Percentiles rank a stretch among this genome's conserved stretches.
These are phyloP conservation scores for Astreopora myriophthalma DNA, from an alignment of 64 coral and sea anemone genomes.

Conservation along the genomic window DNA sequence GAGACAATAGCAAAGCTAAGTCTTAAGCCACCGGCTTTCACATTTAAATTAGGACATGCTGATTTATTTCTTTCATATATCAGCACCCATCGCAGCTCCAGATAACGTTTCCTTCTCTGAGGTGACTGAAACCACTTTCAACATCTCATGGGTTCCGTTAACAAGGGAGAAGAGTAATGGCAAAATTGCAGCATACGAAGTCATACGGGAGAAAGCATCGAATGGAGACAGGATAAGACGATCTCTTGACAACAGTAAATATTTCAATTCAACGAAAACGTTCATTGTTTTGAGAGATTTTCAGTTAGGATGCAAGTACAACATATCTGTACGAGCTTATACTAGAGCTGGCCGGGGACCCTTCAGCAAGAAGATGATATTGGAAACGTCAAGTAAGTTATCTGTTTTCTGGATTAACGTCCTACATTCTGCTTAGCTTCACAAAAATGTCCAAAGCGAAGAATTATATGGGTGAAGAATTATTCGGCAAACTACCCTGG, in stretches of 20 bases:
- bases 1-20: too few species aligned
- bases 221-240: neutral
- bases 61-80: too few species aligned
- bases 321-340: neutral
- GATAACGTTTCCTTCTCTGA: neutral
- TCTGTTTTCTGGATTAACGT: neutral
- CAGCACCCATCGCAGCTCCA: neutral
- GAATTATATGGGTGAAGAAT: too few species aligned
- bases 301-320: neutral
- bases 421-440: neutral
- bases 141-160: constrained; percentile 21
- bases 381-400: neutral
- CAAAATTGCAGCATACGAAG: neutral
- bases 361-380: neutral
- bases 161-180: neutral
- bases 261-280: neutral
- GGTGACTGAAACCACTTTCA: neutral
- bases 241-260: neutral
- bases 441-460: too few species aligned
- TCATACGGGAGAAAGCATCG: neutral
- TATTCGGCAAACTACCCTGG: too few species aligned
- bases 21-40: too few species aligned
- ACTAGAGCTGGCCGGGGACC: neutral
- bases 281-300: neutral
- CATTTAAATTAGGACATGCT: too few species aligned